Evolutionary conservation across 2,113 vertebrate species (phyloP), one percentile per base, ranked within the genome.

Genomic region (Mormyrus lacerda): DNA sequence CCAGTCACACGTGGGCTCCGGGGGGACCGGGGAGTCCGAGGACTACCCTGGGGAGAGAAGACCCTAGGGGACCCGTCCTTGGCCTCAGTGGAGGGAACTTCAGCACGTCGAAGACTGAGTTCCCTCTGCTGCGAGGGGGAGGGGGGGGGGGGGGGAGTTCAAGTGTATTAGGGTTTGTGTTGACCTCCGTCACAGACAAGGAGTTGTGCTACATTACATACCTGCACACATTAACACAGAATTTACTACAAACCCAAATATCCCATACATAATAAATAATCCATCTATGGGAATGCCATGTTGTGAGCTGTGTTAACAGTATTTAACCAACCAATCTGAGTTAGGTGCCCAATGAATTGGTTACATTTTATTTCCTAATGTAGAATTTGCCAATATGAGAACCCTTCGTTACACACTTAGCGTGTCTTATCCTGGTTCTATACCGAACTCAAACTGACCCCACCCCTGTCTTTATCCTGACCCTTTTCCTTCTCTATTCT

Each of bases 111-210:
- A 0, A 91, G 89, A 91, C 91, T 96, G 15, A 94, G 93, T 91
- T 98, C 97, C 88, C 96, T 96, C 95, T 98, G 97, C 88, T 98
- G 94, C 97, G 97, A 51, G 53, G 92, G 6, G 58, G 55, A 2
- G 24, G 8, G 58, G 50, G 50, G 1, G 11, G 3, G 50, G 13
- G 50, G 50, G 13, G 50, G 51, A 4, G 48, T 11, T 50, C 48
- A 27, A 8, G n/a, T 61, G 50, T 53, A 13, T 3, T 53, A 53
- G 50, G 50, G 3, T 53, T 53, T 11, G 9, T 11, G 8, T 50
- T 10, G 48, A 50, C 48, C 7, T 50, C 7, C 48, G n/a, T n/a
- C n/a, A n/a, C n/a, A n/a, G n/a, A n/a, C n/a, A n/a, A n/a, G n/a
- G n/a, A 50, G 48, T 10, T 50, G 9, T 50, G 48, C 48, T 2